A percentile compares a stretch with the other conserved stretches of the same genome.
Conservation (phyloP, 1,140 invertebrate genomes). For the Acromyrmex charruanus region DNA sequence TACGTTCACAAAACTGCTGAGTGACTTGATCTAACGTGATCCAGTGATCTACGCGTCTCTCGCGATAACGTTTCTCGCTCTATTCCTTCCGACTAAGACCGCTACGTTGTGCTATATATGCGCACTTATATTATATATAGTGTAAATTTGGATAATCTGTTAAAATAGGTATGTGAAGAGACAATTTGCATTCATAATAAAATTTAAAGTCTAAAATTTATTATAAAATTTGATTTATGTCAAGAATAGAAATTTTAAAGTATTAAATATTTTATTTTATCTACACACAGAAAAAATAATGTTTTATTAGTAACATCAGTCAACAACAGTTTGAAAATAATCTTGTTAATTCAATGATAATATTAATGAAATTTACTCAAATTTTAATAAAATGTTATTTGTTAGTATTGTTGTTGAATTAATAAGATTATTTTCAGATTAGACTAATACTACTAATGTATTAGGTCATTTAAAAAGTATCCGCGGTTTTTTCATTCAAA, state of each 20-base stretch:
- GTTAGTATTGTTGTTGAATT: no score
- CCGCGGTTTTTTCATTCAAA: no score
- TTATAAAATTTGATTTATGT: neutral
- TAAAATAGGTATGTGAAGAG: neutral
- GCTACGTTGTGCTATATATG: neutral
- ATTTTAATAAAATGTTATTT: neutral
- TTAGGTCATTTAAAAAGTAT: no score
- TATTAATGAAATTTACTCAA: neutral
- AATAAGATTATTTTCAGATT: no score
- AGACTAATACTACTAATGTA: no score
- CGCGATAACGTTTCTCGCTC: slow-evolving; percentile 29
- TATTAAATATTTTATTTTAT: slow-evolving; percentile 8
- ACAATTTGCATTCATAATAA: neutral
- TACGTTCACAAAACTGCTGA: slow-evolving; percentile 3
- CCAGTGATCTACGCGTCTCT: slow-evolving; percentile 39
- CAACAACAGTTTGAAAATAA: no score
- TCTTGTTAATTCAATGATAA: neutral
- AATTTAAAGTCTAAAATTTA: neutral
- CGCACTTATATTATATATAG: neutral
- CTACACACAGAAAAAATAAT: no score
- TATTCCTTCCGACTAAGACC: neutral
- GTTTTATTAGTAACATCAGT: no score
- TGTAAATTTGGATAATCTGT: slow-evolving; percentile 1
- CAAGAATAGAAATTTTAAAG: neutral
- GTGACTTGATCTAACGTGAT: neutral